These are phyloP conservation scores for Oreotrochilus melanogaster DNA, from an alignment of 2,113 vertebrate species.

Conservation along the genomic window DNA sequence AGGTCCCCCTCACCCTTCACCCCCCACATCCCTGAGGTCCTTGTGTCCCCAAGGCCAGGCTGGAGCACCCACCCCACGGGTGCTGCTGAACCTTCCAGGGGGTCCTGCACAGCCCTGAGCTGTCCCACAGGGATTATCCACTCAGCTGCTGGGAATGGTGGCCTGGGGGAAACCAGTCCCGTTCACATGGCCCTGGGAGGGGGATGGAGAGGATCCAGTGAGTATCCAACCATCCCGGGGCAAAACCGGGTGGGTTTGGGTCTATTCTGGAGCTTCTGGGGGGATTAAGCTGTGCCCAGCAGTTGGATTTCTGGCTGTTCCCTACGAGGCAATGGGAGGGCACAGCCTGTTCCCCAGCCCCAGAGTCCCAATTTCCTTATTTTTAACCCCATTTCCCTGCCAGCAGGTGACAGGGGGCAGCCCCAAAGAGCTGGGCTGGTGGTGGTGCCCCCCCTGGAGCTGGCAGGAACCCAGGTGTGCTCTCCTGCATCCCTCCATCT, in stretches of 20 bases:
- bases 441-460: rapidly evolving
- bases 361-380: rapidly evolving
- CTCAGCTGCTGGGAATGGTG: neutral
- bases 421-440: too few relatives aligned
- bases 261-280: neutral
- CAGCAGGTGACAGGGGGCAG: rapidly evolving
- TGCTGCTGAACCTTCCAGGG: neutral
- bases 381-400: neutral
- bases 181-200: neutral
- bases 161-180: neutral
- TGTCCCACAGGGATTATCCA: too few relatives aligned
- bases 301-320: neutral
- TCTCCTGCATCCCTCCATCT: neutral
- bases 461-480: rapidly evolving
- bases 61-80: rapidly evolving
- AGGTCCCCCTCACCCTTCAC: too few relatives aligned
- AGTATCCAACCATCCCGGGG: neutral
- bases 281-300: rapidly evolving
- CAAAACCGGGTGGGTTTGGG: neutral
- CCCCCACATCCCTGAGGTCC: rapidly evolving
- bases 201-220: neutral
- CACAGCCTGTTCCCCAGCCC: rapidly evolving
- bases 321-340: neutral
- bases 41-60: neutral
- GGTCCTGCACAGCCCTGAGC: neutral